Percentiles rank a stretch among this genome's conserved stretches.
These are phyloP conservation scores for Cheiracanthium punctorium DNA, from an alignment of 2,888 invertebrate genomes.

Conservation along the genomic window DNA sequence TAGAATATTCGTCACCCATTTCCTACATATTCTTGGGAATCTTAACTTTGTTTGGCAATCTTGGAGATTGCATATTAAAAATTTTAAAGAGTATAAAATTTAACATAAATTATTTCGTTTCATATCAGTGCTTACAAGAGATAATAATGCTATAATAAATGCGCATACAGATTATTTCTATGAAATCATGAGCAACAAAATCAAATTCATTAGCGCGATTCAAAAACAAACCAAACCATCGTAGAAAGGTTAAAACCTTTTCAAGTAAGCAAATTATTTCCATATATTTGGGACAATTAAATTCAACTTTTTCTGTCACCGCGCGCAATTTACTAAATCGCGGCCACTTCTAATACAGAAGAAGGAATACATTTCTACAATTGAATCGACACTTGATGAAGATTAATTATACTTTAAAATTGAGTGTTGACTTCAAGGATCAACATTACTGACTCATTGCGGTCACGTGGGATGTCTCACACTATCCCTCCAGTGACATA, in stretches of 20 bases:
- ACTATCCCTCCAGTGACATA: not conserved
- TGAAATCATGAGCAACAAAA: too few relatives aligned
- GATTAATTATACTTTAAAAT: constrained; percentile 5
- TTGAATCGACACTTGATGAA: not conserved
- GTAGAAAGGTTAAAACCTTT: not conserved
- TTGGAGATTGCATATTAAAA: too few relatives aligned
- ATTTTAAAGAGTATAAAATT: too few relatives aligned
- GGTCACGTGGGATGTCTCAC: not conserved
- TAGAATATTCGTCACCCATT: too few relatives aligned
- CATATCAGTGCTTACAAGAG: too few relatives aligned
- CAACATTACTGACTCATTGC: not conserved
- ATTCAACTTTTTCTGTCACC: not conserved
- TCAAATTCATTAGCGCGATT: too few relatives aligned
- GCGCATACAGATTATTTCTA: too few relatives aligned
- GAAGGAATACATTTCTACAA: not conserved
- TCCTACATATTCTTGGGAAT: too few relatives aligned
- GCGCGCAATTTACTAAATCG: not conserved
- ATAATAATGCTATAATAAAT: too few relatives aligned
- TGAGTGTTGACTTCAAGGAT: constrained; percentile 1
- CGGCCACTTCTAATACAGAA: not conserved
- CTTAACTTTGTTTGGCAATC: too few relatives aligned
- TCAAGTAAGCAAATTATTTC: not conserved
- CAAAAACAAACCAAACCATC: too few relatives aligned
- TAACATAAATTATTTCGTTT: too few relatives aligned
- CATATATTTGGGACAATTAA: not conserved